phyloP scores from a whole-genome alignment of 2,113 vertebrate species.

The Andinoacara biseriatus region DNA sequence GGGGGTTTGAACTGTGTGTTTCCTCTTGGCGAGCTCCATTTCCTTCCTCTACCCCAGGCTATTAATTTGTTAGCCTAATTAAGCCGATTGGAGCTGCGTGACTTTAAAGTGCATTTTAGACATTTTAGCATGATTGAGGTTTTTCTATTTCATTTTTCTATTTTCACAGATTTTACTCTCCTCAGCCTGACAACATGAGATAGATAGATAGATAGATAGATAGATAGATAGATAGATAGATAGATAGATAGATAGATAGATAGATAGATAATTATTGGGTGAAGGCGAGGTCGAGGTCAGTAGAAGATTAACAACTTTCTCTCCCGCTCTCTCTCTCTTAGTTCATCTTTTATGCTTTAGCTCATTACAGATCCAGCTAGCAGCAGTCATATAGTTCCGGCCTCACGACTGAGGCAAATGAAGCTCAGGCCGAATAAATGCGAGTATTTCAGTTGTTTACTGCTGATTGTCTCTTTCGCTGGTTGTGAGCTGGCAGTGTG shows the following conservation, averaged over 20 bases:
- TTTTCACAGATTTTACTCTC: too few relatives aligned
- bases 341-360: too few relatives aligned
- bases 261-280: too few relatives aligned
- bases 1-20: background rate
- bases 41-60: background rate
- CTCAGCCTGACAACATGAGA: background rate
- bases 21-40: background rate
- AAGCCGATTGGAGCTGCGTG: background rate
- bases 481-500: background rate
- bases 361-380: too few relatives aligned
- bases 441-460: background rate
- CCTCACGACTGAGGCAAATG: too few relatives aligned
- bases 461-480: conserved; percentile 5
- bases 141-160: background rate
- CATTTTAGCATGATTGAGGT: background rate
- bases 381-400: too few relatives aligned
- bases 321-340: background rate
- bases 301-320: conserved; percentile 74
- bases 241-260: background rate
- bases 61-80: background rate
- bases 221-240: background rate
- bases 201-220: conserved; percentile 10
- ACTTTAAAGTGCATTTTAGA: background rate
- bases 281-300: conserved; percentile 60
- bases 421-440: background rate